A percentile compares a stretch with the other conserved stretches of the same genome.
Conservation (phyloP, 2,113 vertebrate genomes). For the Anarrhichthys ocellatus region DNA sequence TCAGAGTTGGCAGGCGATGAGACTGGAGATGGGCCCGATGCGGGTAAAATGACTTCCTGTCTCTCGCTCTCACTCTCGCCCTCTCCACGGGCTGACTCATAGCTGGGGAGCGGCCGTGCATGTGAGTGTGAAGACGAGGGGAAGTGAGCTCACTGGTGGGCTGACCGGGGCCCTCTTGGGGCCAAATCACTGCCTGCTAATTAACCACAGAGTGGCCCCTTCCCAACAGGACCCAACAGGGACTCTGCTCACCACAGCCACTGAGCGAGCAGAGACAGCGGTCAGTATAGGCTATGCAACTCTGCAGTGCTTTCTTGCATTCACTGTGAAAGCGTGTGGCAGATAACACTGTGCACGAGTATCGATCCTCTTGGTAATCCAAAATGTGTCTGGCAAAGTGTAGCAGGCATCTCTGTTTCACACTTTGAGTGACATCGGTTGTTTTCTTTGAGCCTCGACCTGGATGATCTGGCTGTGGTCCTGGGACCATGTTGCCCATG, state of each 20-base stretch:
- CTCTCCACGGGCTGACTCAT: slow-evolving; percentile 72
- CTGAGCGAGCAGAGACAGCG: slow-evolving; percentile 16
- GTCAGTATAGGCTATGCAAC: not conserved
- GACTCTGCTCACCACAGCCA: slow-evolving; percentile 32
- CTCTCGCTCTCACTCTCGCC: slow-evolving; percentile 50
- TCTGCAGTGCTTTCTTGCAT: slow-evolving; percentile 15
- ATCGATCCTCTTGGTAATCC: slow-evolving; percentile 18
- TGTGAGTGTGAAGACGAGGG: slow-evolving; percentile 77
- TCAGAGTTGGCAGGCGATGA: slow-evolving; percentile 74
- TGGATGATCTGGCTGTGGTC: slow-evolving; percentile 33
- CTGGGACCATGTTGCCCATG: slow-evolving; percentile 46
- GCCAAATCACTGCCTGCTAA: slow-evolving; percentile 77
- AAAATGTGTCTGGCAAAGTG: slow-evolving; percentile 31
- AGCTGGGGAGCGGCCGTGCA: slow-evolving; percentile 71
- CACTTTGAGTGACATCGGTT: slow-evolving; percentile 53
- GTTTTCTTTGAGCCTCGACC: slow-evolving; percentile 57
- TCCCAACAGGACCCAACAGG: slow-evolving; percentile 65
- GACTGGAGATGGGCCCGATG: slow-evolving; percentile 73
- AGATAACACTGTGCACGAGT: not conserved
- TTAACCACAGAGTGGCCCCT: slow-evolving; percentile 72
- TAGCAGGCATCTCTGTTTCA: slow-evolving; percentile 15
- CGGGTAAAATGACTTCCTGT: slow-evolving; percentile 79
- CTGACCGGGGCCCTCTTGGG: slow-evolving; percentile 58
- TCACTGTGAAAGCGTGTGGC: not conserved
- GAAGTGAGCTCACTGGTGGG: slow-evolving; percentile 82